Conservation (phyloP, 2,888 invertebrate genomes). For the Monopis laevigella region DNA sequence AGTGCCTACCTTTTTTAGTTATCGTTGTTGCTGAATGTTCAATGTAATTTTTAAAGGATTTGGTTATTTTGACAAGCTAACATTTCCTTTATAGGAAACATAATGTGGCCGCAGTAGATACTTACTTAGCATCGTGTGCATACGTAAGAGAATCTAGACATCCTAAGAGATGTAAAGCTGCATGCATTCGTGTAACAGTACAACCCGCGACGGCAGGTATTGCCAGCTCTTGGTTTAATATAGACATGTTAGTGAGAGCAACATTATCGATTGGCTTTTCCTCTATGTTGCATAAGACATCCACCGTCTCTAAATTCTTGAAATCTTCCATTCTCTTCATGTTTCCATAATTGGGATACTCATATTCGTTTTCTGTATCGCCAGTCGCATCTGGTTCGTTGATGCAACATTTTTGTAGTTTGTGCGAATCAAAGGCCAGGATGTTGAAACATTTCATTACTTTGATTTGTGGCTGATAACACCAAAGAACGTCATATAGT, state of each 20-base stretch:
- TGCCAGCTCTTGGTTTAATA: conserved; percentile 83
- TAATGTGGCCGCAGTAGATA: too few relatives aligned
- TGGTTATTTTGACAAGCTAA: too few relatives aligned
- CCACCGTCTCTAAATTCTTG: conserved; percentile 43
- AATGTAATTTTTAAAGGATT: too few relatives aligned
- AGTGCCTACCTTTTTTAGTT: too few relatives aligned
- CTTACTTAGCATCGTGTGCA: conserved; percentile 76
- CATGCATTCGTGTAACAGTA: conserved; percentile 83
- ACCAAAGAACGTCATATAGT: conserved; percentile 93
- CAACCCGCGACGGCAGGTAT: conserved; percentile 77
- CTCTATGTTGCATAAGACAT: conserved; percentile 32
- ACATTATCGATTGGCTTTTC: conserved; percentile 34
- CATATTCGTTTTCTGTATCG: conserved; percentile 29
- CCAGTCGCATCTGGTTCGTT: conserved; percentile 29
- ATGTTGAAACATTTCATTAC: conserved; percentile 84
- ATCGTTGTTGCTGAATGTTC: too few relatives aligned
- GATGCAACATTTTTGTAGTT: conserved; percentile 46
- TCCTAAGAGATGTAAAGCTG: conserved; percentile 89
- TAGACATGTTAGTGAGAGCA: conserved; percentile 61
- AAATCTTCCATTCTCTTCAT: conserved; percentile 54
- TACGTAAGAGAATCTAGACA: conserved; percentile 89
- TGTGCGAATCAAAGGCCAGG: conserved; percentile 76
- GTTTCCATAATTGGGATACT: conserved; percentile 49
- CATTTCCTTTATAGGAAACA: too few relatives aligned
- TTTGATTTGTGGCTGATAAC: conserved; percentile 75